Conservation (phyloP, 2,797 vertebrate species). For the Malacoraja senta region DNA sequence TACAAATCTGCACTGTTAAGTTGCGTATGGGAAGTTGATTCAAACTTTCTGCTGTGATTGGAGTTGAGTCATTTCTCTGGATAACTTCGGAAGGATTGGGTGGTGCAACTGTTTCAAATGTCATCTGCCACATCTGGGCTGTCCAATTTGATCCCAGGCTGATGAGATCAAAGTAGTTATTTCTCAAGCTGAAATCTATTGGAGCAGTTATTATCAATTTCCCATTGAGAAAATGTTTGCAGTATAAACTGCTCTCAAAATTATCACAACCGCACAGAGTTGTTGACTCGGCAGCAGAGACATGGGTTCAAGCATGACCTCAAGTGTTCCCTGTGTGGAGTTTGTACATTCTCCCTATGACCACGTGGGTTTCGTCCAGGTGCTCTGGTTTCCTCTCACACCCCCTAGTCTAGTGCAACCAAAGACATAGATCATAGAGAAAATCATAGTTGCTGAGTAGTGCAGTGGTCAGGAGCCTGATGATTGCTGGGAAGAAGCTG, state of each 20-base stretch:
- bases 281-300: too few species aligned
- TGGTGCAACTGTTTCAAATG: neutral
- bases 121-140: neutral
- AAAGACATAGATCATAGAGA: too few species aligned
- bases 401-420: too few species aligned
- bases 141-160: neutral
- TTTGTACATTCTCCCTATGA: too few species aligned
- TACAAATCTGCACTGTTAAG: neutral
- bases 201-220: neutral
- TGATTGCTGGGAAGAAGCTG: too few species aligned
- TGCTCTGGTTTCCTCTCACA: too few species aligned
- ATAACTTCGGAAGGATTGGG: neutral
- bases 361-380: too few species aligned
- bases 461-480: too few species aligned
- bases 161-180: neutral
- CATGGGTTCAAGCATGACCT: too few species aligned
- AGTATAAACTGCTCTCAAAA: neutral
- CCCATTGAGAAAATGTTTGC: neutral
- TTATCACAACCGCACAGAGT: neutral
- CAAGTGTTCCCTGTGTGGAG: too few species aligned
- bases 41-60: constrained; percentile 25
- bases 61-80: constrained; percentile 18
- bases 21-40: neutral
- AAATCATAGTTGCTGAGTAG: too few species aligned
- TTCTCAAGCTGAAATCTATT: neutral